Conservation (phyloP, 2,888 invertebrate species). For the Caenorhabditis angaria region DNA sequence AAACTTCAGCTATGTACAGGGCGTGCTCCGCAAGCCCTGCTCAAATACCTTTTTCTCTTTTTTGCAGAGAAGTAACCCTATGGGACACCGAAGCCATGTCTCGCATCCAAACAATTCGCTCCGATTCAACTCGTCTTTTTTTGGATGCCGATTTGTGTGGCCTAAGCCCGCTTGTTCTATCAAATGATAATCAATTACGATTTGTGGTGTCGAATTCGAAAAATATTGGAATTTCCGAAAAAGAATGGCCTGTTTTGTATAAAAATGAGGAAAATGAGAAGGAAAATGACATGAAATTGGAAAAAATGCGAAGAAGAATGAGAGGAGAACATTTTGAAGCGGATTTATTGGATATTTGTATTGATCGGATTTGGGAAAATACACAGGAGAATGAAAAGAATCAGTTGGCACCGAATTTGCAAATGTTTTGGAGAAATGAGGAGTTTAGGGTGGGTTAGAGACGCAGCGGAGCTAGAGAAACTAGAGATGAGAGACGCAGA, state of each 20-base stretch:
- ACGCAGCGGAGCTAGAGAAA: background rate
- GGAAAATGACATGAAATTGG: too few relatives aligned
- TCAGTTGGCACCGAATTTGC: constrained; percentile 57
- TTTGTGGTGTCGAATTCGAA: constrained; percentile 30
- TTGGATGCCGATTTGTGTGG: constrained; percentile 75
- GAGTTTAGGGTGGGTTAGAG: constrained; percentile 58
- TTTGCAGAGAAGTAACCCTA: constrained; percentile 53
- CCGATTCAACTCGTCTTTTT: constrained; percentile 65
- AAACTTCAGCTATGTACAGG: too few relatives aligned
- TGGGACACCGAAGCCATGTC: constrained; percentile 67
- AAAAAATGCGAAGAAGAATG: too few relatives aligned
- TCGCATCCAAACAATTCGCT: constrained; percentile 50
- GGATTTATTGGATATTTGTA: constrained; percentile 34
- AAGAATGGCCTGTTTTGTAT: constrained; percentile 20
- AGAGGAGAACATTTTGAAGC: constrained; percentile 44
- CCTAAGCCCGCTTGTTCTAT: constrained; percentile 71
- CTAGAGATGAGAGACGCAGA: background rate
- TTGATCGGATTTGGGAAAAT: constrained; percentile 19
- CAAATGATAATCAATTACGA: constrained; percentile 62
- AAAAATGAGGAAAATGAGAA: background rate
- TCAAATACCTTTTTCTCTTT: too few relatives aligned
- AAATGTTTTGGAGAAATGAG: constrained; percentile 61
- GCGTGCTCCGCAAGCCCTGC: too few relatives aligned
- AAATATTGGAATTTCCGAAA: constrained; percentile 39
- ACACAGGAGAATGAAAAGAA: constrained; percentile 16